Evolutionary conservation across 2,797 vertebrate species (phyloP).

Genomic region (Vireo griseus): DNA sequence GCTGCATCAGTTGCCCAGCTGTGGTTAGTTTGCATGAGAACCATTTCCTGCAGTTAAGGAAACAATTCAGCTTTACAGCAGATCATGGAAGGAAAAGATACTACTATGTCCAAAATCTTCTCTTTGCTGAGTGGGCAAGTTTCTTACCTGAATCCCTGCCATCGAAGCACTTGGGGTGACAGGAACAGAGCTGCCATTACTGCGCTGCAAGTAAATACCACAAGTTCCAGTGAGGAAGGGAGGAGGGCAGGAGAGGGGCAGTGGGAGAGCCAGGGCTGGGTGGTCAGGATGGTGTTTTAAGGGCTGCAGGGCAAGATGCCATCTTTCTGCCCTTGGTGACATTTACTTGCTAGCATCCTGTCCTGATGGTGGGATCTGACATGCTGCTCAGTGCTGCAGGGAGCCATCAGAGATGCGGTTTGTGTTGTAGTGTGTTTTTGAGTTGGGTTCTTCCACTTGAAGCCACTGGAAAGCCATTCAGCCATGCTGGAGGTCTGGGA

Average conservation of each 20-base stretch:
- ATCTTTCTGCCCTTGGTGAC: neutral
- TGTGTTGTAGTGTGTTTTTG: neutral
- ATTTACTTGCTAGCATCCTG: neutral
- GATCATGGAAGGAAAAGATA: neutral
- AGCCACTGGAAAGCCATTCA: neutral
- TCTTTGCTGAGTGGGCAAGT: neutral
- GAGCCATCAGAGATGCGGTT: neutral
- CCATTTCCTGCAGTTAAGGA: conserved; percentile 63
- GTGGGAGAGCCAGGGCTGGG: neutral
- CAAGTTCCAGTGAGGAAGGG: neutral
- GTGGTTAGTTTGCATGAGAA: conserved; percentile 65
- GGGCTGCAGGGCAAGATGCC: neutral
- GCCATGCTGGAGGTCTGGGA: neutral
- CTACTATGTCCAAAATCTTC: neutral
- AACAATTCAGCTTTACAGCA: conserved; percentile 19
- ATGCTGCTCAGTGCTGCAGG: fast-evolving
- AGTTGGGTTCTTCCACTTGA: neutral
- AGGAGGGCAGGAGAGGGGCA: neutral
- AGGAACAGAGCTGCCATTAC: neutral
- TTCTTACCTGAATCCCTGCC: neutral
- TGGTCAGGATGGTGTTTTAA: neutral
- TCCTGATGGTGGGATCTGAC: neutral
- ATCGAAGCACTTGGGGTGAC: neutral
- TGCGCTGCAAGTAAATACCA: neutral
- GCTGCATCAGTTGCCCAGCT: conserved; percentile 53